Conservation (phyloP, 2,113 vertebrate species). For the Artemisiospiza belli region DNA sequence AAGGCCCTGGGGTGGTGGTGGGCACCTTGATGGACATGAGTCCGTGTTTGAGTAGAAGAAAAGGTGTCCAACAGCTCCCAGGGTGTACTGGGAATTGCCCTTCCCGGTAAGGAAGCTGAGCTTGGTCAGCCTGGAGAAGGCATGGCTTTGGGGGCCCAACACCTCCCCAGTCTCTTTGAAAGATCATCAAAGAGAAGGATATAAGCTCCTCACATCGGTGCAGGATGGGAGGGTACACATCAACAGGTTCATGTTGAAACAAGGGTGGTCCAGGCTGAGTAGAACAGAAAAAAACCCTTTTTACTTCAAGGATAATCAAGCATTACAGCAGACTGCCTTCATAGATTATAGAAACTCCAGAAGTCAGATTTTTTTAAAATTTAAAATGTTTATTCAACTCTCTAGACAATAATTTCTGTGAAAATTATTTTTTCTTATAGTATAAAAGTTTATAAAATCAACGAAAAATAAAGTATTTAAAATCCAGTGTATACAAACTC, state of each 20-base stretch:
- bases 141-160: background rate
- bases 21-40: background rate
- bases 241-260: background rate
- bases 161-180: rapidly evolving
- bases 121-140: background rate
- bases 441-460: background rate
- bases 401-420: background rate
- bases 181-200: background rate
- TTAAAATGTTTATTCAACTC: background rate
- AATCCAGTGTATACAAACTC: background rate
- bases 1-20: background rate
- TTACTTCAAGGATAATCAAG: background rate
- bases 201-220: background rate
- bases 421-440: background rate
- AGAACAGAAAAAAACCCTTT: rapidly evolving
- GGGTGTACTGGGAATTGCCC: background rate
- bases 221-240: background rate
- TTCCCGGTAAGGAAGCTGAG: background rate
- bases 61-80: background rate
- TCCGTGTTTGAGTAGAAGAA: background rate
- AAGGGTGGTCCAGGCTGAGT: rapidly evolving
- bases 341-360: background rate
- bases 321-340: background rate
- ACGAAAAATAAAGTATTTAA: background rate
- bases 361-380: background rate